These are phyloP conservation scores for Nephrotoma flavescens DNA, from an alignment of 2,888 invertebrate species.

Conservation along the genomic window DNA sequence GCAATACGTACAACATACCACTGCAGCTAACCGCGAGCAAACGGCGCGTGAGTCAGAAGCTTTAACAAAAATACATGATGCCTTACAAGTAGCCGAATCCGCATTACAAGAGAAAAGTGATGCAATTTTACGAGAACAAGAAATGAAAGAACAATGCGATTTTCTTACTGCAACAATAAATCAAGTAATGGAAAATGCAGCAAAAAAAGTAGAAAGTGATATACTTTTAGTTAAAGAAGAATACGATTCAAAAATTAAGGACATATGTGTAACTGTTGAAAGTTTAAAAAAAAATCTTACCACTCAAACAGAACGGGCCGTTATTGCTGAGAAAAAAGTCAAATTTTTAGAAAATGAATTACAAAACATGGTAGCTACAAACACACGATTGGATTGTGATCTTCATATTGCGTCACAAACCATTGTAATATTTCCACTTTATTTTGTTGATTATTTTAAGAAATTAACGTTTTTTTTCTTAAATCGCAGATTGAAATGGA, in stretches of 20 bases:
- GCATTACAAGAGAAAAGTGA: conserved; percentile 42
- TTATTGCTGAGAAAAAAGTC: conserved; percentile 23
- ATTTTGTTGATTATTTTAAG: background rate
- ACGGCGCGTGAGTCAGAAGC: conserved; percentile 34
- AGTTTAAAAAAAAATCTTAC: conserved; percentile 20
- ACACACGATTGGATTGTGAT: conserved; percentile 22
- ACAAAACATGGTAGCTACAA: conserved; percentile 19
- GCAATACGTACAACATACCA: conserved; percentile 29
- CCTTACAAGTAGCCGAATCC: conserved; percentile 37
- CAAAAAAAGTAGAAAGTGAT: conserved; percentile 41
- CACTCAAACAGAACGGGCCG: background rate
- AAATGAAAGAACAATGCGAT: conserved; percentile 36
- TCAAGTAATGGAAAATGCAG: conserved; percentile 39
- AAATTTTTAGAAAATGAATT: conserved; percentile 20
- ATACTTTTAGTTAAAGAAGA: conserved; percentile 39
- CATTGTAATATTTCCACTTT: conserved; percentile 24
- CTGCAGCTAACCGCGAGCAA: conserved; percentile 27
- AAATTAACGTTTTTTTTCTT: background rate
- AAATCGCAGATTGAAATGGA: conserved; percentile 35
- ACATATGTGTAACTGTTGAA: conserved; percentile 33
- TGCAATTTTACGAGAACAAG: conserved; percentile 35
- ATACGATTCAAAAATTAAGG: conserved; percentile 41
- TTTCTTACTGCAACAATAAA: conserved; percentile 37
- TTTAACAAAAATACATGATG: conserved; percentile 40
- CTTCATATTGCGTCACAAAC: conserved; percentile 30